These are phyloP conservation scores for Nymphalis c-album DNA, from an alignment of 2,888 invertebrate genomes.

Conservation along the genomic window DNA sequence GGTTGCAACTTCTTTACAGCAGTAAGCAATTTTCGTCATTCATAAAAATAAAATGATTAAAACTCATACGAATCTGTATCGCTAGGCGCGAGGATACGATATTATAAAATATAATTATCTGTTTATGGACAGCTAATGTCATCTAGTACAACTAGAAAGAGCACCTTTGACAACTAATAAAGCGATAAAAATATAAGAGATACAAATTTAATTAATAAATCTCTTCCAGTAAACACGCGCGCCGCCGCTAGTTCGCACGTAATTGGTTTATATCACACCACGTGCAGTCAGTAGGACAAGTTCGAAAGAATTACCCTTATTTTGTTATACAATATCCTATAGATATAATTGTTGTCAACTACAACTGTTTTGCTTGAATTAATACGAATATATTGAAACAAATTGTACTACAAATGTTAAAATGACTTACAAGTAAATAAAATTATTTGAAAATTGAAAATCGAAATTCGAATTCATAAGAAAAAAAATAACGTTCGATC, in stretches of 20 bases:
- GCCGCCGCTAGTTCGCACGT: conserved; percentile 10
- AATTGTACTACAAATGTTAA: not conserved
- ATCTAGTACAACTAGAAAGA: not conserved
- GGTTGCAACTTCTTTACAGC: too few species aligned
- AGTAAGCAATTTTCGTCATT: too few species aligned
- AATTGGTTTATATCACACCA: conserved; percentile 38
- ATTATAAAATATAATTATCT: not conserved
- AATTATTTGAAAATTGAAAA: not conserved
- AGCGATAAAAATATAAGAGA: not conserved
- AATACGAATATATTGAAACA: not conserved
- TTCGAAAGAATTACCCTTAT: conserved; percentile 40
- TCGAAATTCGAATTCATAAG: conserved; percentile 11
- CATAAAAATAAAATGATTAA: too few species aligned
- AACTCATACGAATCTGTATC: too few species aligned
- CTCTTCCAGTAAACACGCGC: conserved; percentile 13
- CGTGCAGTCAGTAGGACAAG: conserved; percentile 39
- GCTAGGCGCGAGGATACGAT: too few species aligned
- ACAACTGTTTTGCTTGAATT: conserved; percentile 3
- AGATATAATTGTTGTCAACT: conserved; percentile 30
- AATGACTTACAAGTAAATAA: conserved; percentile 1
- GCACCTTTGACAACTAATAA: conserved; percentile 4
- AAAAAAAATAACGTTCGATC: conserved; percentile 33
- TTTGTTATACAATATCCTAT: conserved; percentile 26
- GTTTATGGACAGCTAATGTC: not conserved
- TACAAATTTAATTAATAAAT: conserved; percentile 7